A percentile compares a stretch with the other conserved stretches of the same genome.
Evolutionary conservation across 2,113 vertebrate genomes (phyloP).

Genomic region (Triplophysa siluroides): DNA sequence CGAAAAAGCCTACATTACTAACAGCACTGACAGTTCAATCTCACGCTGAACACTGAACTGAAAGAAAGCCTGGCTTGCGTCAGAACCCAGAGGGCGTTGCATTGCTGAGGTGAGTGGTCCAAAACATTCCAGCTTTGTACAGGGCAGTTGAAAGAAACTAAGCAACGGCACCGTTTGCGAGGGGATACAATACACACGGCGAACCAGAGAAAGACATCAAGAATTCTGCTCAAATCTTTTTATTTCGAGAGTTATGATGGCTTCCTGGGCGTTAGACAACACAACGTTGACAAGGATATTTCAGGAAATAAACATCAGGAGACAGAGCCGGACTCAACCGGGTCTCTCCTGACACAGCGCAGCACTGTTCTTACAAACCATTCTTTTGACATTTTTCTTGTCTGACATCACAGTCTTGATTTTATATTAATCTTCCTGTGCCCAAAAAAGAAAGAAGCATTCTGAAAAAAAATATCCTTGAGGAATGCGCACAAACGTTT

Average conservation of each 20-base stretch:
- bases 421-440: neutral
- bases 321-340: neutral
- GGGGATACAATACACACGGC: neutral
- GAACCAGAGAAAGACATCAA: slow-evolving; percentile 11
- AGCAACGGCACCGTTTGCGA: neutral
- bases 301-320: neutral
- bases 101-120: neutral
- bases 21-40: slow-evolving; percentile 7
- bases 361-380: neutral
- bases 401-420: neutral
- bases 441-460: neutral
- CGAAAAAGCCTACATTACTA: neutral
- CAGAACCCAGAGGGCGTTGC: neutral
- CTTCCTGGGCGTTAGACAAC: neutral
- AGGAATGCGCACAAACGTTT: neutral
- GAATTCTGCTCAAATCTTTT: neutral
- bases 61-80: neutral
- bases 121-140: neutral
- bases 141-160: neutral
- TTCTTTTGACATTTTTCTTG: neutral
- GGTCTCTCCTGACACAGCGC: neutral
- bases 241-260: neutral
- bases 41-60: neutral
- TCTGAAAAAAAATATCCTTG: neutral
- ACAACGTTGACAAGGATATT: neutral